Percentiles rank a stretch among this genome's conserved stretches.
These are phyloP conservation scores for Drosophila vallismaia DNA, from an alignment of 2,888 invertebrate species.

Conservation along the genomic window DNA sequence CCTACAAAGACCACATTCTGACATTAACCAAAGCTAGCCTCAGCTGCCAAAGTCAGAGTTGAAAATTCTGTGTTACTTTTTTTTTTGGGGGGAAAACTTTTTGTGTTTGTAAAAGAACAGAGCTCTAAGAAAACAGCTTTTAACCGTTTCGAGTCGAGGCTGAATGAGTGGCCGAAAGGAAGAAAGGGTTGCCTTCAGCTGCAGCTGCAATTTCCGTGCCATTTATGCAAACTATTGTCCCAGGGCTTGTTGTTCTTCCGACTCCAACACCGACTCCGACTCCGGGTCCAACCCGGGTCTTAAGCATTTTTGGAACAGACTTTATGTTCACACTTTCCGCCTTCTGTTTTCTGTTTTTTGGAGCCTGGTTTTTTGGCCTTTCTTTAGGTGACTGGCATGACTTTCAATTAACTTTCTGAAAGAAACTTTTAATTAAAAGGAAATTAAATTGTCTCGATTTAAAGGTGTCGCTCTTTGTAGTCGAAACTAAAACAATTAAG, in stretches of 20 bases:
- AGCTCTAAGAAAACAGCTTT: constrained; percentile 46
- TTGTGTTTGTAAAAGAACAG: constrained; percentile 1
- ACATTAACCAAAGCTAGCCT: constrained; percentile 19
- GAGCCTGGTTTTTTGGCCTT: constrained; percentile 7
- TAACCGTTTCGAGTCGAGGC: constrained; percentile 36
- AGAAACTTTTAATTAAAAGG: constrained; percentile 28
- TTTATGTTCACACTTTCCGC: constrained; percentile 32
- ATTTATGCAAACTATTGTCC: constrained; percentile 53
- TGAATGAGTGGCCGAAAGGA: background rate
- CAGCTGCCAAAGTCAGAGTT: constrained; percentile 45
- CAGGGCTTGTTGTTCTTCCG: constrained; percentile 15
- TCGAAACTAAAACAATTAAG: background rate
- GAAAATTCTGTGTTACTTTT: constrained; percentile 17
- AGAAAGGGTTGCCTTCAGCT: constrained; percentile 36
- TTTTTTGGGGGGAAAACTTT: constrained; percentile 43
- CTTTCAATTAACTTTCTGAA: constrained; percentile 34
- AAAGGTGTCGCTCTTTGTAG: constrained; percentile 15
- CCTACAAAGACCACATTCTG: constrained; percentile 13
- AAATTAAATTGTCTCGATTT: constrained; percentile 16
- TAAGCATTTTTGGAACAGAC: constrained; percentile 20
- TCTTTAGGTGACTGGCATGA: constrained; percentile 14
- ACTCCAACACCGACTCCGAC: background rate
- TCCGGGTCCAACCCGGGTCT: background rate
- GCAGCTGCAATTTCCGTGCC: constrained; percentile 56
- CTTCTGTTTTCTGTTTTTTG: constrained; percentile 7